Evolutionary conservation across 1,140 invertebrate species (phyloP).

Genomic region (Carposina sasakii): DNA sequence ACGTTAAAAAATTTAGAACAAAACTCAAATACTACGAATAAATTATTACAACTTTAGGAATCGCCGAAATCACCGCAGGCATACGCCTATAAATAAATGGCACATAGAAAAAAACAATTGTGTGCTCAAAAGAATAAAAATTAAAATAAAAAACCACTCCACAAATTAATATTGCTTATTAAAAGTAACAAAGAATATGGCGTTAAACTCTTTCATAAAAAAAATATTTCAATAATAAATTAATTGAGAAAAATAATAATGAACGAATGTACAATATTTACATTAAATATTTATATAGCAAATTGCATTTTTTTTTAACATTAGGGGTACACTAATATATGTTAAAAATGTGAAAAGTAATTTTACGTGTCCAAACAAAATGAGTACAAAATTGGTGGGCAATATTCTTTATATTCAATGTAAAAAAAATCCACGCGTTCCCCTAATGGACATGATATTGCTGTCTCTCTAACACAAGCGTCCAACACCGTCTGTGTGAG

Average conservation of each 20-base stretch:
- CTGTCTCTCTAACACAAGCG: slow-evolving; percentile 19
- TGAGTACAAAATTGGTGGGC: slow-evolving; percentile 49
- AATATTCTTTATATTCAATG: slow-evolving; percentile 66
- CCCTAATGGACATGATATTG: slow-evolving; percentile 62
- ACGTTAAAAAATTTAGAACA: slow-evolving; percentile 49
- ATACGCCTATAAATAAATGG: slow-evolving; percentile 51
- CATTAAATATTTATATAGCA: slow-evolving; percentile 61
- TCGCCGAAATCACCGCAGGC: slow-evolving; percentile 40
- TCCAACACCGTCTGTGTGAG: slow-evolving; percentile 26
- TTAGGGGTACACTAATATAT: slow-evolving; percentile 38
- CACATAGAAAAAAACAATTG: slow-evolving; percentile 37
- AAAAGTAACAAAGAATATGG: slow-evolving; percentile 61
- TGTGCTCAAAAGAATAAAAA: slow-evolving; percentile 30
- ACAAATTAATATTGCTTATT: slow-evolving; percentile 32
- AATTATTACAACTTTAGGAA: slow-evolving; percentile 38
- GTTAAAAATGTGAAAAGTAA: too few relatives aligned
- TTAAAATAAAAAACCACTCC: slow-evolving; percentile 33
- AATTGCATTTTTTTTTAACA: slow-evolving; percentile 46
- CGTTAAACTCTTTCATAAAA: slow-evolving; percentile 55
- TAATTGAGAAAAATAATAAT: slow-evolving; percentile 59
- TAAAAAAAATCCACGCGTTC: slow-evolving; percentile 66
- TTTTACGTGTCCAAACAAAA: too few relatives aligned
- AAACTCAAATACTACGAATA: slow-evolving; percentile 35
- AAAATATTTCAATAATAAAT: slow-evolving; percentile 66
- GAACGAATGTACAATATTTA: slow-evolving; percentile 70